A percentile compares a stretch with the other conserved stretches of the same genome.
Evolutionary conservation across 2,888 invertebrate species (phyloP).

Genomic region (Lissocephala sabroskyi): DNA sequence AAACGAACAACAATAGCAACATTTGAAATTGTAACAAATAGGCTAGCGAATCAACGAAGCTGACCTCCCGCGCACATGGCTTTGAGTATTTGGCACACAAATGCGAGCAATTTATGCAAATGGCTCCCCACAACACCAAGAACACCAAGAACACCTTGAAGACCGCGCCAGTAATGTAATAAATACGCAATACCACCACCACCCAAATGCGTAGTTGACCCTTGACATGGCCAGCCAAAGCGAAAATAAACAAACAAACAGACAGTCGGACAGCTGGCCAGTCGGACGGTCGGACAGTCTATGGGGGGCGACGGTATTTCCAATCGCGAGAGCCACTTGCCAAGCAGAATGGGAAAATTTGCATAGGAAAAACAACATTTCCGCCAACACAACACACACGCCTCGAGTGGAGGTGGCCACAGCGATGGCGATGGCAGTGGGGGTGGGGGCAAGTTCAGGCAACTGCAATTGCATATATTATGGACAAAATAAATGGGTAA

Average conservation of each 20-base stretch:
- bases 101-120: constrained; percentile 15
- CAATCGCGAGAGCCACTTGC: constrained; percentile 28
- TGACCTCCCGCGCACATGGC: constrained; percentile 43
- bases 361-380: constrained; percentile 47
- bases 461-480: constrained; percentile 4
- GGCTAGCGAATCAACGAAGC: constrained; percentile 11
- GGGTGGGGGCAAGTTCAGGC: background rate
- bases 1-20: too few relatives aligned
- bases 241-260: constrained; percentile 15
- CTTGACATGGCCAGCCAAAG: constrained; percentile 35
- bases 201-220: constrained; percentile 50
- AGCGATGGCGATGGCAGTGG: background rate
- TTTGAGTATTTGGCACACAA: constrained; percentile 16
- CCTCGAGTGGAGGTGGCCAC: constrained; percentile 4
- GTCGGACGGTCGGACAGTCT: too few relatives aligned
- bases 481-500: constrained; percentile 1
- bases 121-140: too few relatives aligned
- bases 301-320: background rate
- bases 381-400: constrained; percentile 45
- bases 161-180: background rate
- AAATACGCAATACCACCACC: constrained; percentile 22
- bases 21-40: constrained; percentile 25
- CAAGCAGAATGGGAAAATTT: constrained; percentile 29
- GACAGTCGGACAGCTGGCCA: background rate
- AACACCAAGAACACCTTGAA: constrained; percentile 3